Conservation (phyloP, 2,113 vertebrate species). For the Clupea harengus region DNA sequence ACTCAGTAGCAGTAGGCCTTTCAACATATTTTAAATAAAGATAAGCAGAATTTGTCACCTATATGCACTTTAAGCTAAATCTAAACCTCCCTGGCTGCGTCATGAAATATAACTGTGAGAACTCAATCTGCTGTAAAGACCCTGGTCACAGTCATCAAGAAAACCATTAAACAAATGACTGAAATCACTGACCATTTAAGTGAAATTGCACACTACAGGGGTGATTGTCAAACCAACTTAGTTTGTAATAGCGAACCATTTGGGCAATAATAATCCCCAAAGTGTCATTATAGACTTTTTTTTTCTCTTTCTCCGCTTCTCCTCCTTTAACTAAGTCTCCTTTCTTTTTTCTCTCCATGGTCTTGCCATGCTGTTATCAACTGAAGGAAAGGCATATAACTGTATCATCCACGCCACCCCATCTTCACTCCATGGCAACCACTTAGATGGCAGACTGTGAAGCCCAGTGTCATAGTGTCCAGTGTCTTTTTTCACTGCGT, state of each 20-base stretch:
- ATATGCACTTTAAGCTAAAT: neutral
- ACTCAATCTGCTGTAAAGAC: slow-evolving; percentile 29
- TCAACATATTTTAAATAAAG: neutral
- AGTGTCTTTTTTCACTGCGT: no score
- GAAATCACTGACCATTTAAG: slow-evolving; percentile 36
- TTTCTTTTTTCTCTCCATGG: neutral
- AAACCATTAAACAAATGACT: slow-evolving; percentile 40
- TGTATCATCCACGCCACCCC: neutral
- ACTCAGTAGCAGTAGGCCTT: no score
- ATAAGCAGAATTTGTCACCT: neutral
- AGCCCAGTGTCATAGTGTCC: neutral
- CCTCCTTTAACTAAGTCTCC: neutral
- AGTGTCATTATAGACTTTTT: neutral
- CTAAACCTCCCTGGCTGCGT: neutral
- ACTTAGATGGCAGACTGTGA: neutral
- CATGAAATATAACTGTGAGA: neutral
- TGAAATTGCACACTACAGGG: slow-evolving; percentile 31
- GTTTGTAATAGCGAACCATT: slow-evolving; percentile 29
- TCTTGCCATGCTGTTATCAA: neutral
- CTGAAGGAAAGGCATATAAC: neutral
- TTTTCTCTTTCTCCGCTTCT: neutral
- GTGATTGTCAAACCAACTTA: slow-evolving; percentile 32
- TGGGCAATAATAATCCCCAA: slow-evolving; percentile 38
- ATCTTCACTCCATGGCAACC: neutral
- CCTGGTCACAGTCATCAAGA: neutral